phyloP scores from a whole-genome alignment of 2,888 invertebrate species.

The Salticus scenicus region DNA sequence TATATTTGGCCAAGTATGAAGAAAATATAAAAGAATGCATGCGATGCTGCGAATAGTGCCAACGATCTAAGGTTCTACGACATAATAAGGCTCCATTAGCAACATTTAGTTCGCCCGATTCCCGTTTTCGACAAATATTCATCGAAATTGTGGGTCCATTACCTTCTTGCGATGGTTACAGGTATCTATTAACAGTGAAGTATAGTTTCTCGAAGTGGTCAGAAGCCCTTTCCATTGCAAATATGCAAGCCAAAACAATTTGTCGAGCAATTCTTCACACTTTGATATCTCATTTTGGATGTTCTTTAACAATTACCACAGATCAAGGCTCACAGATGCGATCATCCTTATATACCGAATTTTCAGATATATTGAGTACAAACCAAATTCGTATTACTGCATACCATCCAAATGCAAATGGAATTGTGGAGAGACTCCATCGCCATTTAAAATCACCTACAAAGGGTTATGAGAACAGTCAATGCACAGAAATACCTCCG shows the following conservation, averaged over 20 bases:
- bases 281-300: slow-evolving; percentile 23
- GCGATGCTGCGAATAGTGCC: slow-evolving; percentile 1
- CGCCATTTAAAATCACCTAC: slow-evolving; percentile 8
- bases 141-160: slow-evolving; percentile 24
- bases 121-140: slow-evolving; percentile 9
- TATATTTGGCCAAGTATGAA: slow-evolving; percentile 29
- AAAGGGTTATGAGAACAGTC: background rate
- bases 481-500: slow-evolving; percentile 10
- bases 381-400: background rate
- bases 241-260: background rate
- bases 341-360: background rate
- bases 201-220: slow-evolving; percentile 28
- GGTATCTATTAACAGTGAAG: slow-evolving; percentile 9
- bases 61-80: slow-evolving; percentile 23
- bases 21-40: background rate
- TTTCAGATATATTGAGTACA: background rate
- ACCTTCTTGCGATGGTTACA: background rate
- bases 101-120: slow-evolving; percentile 16
- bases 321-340: slow-evolving; percentile 1
- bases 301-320: background rate
- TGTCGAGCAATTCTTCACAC: background rate
- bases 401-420: slow-evolving; percentile 23
- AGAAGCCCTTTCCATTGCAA: slow-evolving; percentile 8
- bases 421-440: slow-evolving; percentile 17
- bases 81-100: slow-evolving; percentile 10